Base-by-base conservation (phyloP, 2,888 invertebrate species). In the Chymomyza fuscimana region DNA sequence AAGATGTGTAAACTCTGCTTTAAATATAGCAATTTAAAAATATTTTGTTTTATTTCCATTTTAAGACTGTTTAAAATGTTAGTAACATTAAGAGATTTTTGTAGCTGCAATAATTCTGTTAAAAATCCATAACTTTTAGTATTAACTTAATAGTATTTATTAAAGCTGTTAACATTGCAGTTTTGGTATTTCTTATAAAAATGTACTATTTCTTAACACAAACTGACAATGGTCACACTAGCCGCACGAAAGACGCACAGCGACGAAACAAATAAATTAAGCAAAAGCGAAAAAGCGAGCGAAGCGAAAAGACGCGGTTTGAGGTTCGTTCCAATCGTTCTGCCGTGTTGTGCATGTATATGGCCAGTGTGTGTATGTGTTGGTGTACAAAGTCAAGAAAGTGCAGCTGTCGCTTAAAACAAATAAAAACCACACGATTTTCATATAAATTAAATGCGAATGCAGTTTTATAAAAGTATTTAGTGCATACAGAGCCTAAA, bases 391-490 rank as follows among this genome's bases (percentile, higher is more conserved):
- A 67, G 56, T 69, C 59, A 36, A 59, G 68, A 63, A 74, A 82
- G 72, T 85, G 88, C 88, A 85, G 88, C 85, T 85, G 85, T 86
- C 84, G 87, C 64, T 68, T 74, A 54, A 74, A 79, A 76, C 79
- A 78, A 86, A 87, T 80, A 80, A 79, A 87, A 86, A 74, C 51
- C 70, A 65, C 73, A 79, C 64, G 22, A 56, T 58, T 61, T 54
- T 40, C 56, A 60, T 62, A 61, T 60, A 68, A 66, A 25, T n/a
- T 10, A 50, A 70, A 72, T 71, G 59, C 65, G 64, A 70, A 68
- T 72, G 69, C 67, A 70, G 69, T 60, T 62, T 63, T 63, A 67
- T 62, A 67, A 63, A 64, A 65, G 46, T 56, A 52, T 54, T n/a
- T 63, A 70, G 69, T 76, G 68, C 56, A 67, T 52, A 19, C 36